These are phyloP conservation scores for Terrapene triunguis DNA, from an alignment of 2,113 vertebrate species.

Conservation along the genomic window DNA sequence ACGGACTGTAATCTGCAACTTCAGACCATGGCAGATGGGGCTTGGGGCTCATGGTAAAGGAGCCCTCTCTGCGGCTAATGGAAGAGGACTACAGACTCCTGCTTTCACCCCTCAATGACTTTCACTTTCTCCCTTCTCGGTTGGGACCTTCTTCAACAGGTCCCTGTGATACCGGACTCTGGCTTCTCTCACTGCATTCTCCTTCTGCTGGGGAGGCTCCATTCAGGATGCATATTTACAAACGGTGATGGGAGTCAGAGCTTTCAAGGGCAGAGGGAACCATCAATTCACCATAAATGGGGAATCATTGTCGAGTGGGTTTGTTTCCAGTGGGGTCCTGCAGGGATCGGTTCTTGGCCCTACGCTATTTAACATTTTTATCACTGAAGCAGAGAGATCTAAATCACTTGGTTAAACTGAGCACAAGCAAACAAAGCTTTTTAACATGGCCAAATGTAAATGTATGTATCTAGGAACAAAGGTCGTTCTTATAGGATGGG, in stretches of 20 bases:
- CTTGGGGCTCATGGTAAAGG: background rate
- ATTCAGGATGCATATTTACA: background rate
- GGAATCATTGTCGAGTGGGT: too few species aligned
- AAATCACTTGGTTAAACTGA: too few species aligned
- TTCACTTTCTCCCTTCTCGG: background rate
- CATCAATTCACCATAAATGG: too few species aligned
- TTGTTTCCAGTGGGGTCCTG: too few species aligned
- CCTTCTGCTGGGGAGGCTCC: too few species aligned
- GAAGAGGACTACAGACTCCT: background rate
- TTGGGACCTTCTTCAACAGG: too few species aligned
- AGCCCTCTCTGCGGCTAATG: background rate
- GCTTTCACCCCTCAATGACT: background rate
- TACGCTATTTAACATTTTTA: too few species aligned
- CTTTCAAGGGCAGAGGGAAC: background rate
- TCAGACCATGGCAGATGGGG: background rate
- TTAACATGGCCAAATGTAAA: background rate
- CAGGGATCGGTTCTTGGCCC: too few species aligned
- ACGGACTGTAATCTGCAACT: background rate
- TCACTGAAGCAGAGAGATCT: too few species aligned
- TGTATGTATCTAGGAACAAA: background rate
- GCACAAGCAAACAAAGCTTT: background rate
- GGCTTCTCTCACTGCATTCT: too few species aligned
- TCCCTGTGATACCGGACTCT: too few species aligned
- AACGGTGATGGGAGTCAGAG: background rate
- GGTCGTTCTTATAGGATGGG: background rate